Evolutionary conservation across 1,140 invertebrate genomes (phyloP), one percentile per base, ranked within the genome.

Genomic region (Heterodera schachtii): DNA sequence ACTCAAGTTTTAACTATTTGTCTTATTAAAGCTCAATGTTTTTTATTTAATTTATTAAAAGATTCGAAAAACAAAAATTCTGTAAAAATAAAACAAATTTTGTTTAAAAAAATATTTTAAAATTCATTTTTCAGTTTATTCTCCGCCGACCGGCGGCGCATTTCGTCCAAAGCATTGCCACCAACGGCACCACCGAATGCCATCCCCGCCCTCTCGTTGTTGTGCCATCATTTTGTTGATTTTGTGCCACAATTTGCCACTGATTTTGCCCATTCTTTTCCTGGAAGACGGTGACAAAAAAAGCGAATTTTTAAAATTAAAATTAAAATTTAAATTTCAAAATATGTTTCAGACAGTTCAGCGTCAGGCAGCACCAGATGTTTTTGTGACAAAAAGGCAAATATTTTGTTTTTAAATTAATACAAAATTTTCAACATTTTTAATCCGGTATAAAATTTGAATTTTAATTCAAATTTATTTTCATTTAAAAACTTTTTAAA

Each of bases 321-420:
- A n/a, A n/a, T n/a, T n/a, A n/a, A n/a, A n/a, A 31, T 43, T 4
- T 43, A 49, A 6, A 6, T 4, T 49, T 49, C 9, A 4, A 6
- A 71, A 71, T 43, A 31, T 71, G 69, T 9, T 21, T 71, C 69
- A 71, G 57, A 60, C 16, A 3, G 16, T 60, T 60, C 57, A 16
- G 13, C 57, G 57, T 9, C 43, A 41, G 76, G n/a, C n/a, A n/a
- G 76, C 13, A 78, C 47, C 21, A 52, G 60, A 47, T 78, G 76
- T 69, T 78, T 78, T 67, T 78, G 76, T 67, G 76, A 78, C 47
- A 78, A 78, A 78, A 31, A 78, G 47, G 76, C 44, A 0, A 52
- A 75, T 57, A n/a, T 57, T 8, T 6, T 49, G 4, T 49, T 49
- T 49, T 49, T 49, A 49, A 49, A 49, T 49, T n/a, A n/a, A n/a